Evolutionary conservation across 2,888 invertebrate species (phyloP).

Genomic region (Sarcophaga variegata): DNA sequence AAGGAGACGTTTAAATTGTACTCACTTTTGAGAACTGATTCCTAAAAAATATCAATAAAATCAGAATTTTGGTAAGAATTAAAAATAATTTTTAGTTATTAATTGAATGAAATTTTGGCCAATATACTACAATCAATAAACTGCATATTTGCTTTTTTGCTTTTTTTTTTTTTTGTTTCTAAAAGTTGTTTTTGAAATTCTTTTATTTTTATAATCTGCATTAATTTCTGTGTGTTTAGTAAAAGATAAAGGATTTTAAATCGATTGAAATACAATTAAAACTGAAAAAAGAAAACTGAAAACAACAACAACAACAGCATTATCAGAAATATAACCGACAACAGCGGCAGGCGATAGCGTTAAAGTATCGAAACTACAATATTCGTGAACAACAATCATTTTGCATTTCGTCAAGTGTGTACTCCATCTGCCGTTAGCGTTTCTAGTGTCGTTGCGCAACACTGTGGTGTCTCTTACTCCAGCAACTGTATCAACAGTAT

Average conservation of each 20-base stretch:
- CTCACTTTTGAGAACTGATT: slow-evolving; percentile 30
- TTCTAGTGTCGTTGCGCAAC: slow-evolving; percentile 10
- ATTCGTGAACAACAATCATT: neutral
- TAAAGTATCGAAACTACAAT: slow-evolving; percentile 9
- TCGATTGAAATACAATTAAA: slow-evolving; percentile 17
- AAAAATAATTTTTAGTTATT: neutral
- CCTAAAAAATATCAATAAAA: neutral
- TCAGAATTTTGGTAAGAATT: neutral
- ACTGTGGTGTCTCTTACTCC: slow-evolving; percentile 24
- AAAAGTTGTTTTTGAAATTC: neutral
- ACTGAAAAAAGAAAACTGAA: neutral
- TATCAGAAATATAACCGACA: neutral
- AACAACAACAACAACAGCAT: slow-evolving; percentile 14
- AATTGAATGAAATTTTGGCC: neutral
- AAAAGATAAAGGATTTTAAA: neutral
- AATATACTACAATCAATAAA: neutral
- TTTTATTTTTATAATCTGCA: neutral
- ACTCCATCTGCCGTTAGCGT: neutral
- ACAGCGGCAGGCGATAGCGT: neutral
- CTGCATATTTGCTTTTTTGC: neutral
- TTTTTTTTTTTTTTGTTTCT: neutral
- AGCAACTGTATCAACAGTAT: neutral
- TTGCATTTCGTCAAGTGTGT: slow-evolving; percentile 14
- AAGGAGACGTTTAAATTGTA: slow-evolving; percentile 30
- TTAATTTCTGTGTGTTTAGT: neutral